phyloP scores from a whole-genome alignment of 35 echinoderm and acorn worm genomes.

The Strongylocentrotus purpuratus region DNA sequence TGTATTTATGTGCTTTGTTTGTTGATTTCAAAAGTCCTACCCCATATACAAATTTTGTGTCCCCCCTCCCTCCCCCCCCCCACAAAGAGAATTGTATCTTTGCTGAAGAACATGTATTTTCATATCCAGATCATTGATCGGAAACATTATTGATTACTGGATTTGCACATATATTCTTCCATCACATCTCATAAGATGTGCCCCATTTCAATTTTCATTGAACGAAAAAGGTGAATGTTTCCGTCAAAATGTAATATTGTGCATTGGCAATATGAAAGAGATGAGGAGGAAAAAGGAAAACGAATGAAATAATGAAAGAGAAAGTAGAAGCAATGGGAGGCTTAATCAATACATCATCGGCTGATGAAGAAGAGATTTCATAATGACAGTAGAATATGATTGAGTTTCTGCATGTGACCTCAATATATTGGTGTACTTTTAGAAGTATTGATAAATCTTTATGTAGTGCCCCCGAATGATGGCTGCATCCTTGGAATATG shows the following conservation, averaged over 20 bases:
- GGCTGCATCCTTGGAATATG: background rate
- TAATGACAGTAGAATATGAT: background rate
- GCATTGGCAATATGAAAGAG: background rate
- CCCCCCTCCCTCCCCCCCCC: no score
- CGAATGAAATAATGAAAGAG: background rate
- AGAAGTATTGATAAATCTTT: background rate
- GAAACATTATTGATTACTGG: background rate
- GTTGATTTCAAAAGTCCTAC: no score
- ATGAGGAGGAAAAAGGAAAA: background rate
- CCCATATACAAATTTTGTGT: no score
- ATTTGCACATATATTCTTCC: background rate
- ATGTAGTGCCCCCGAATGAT: background rate
- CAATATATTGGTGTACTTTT: background rate
- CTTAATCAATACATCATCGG: background rate
- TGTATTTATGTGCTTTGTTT: no score
- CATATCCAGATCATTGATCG: background rate
- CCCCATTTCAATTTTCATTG: background rate
- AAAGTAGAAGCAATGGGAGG: background rate
- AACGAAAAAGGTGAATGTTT: background rate
- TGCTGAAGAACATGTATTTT: background rate
- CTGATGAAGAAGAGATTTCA: background rate
- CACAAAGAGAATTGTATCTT: background rate
- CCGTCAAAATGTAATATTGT: background rate
- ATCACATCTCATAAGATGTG: background rate
- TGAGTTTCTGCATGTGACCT: background rate